Percentiles rank a stretch among this genome's conserved stretches.
phyloP scores from a whole-genome alignment of 2,113 vertebrate species.

The Platycercus adscitus region DNA sequence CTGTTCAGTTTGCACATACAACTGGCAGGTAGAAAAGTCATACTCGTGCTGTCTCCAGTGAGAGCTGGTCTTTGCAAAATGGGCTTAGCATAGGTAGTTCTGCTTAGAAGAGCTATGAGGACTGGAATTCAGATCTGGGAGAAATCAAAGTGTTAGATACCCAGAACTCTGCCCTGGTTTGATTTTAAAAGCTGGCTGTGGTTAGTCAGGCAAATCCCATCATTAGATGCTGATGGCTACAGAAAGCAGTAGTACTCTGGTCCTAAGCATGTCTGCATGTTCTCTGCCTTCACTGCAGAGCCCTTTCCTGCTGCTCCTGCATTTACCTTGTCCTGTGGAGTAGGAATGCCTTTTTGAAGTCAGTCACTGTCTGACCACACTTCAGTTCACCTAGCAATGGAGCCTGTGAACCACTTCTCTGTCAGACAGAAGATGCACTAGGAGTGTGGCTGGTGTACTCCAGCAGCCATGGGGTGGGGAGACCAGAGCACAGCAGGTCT shows the following conservation, averaged over 20 bases:
- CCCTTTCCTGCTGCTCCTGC: background rate
- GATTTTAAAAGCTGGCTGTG: background rate
- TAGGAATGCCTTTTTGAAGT: background rate
- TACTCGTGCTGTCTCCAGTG: background rate
- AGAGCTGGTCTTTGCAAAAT: background rate
- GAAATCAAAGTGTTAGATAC: background rate
- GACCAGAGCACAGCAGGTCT: background rate
- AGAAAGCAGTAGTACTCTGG: background rate
- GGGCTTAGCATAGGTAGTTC: background rate
- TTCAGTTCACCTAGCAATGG: background rate
- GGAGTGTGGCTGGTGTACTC: background rate
- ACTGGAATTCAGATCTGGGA: background rate
- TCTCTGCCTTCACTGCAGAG: background rate
- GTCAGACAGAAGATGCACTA: background rate
- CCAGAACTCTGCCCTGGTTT: background rate
- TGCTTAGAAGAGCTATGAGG: background rate
- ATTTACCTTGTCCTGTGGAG: background rate
- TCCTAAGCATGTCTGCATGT: background rate
- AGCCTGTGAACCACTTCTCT: background rate
- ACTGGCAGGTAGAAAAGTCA: background rate
- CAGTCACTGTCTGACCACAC: background rate
- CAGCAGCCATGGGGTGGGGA: accelerated
- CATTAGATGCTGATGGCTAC: background rate
- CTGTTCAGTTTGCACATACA: background rate
- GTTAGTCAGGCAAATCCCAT: background rate